Evolutionary conservation across 64 coral and sea anemone species (phyloP).

Genomic region (Orbicella faveolata): DNA sequence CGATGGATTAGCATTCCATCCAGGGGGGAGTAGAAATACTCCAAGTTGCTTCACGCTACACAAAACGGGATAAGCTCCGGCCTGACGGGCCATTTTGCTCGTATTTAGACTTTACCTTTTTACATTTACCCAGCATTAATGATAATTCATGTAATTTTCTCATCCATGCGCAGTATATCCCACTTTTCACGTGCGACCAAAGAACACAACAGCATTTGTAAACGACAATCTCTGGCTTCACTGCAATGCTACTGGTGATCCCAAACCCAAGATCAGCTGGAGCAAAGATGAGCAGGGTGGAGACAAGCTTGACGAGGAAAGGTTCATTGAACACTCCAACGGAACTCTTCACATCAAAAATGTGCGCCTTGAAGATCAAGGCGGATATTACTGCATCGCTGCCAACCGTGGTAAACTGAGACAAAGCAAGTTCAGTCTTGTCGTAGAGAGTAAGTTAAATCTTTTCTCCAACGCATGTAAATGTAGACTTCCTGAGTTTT

Average conservation of each 20-base stretch:
- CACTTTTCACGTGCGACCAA: constrained; percentile 69
- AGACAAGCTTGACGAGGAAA: constrained; percentile 55
- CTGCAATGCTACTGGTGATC: constrained; percentile 84
- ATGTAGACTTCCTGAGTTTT: no score
- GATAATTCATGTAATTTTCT: no score
- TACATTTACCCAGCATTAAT: no score
- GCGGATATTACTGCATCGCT: constrained; percentile 83
- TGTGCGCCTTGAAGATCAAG: constrained; percentile 33
- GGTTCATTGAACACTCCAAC: constrained; percentile 47
- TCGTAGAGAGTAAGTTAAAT: constrained; percentile 38
- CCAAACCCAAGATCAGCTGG: constrained; percentile 87
- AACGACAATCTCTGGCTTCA: constrained; percentile 60
- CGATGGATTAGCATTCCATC: no score
- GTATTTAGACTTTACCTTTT: no score
- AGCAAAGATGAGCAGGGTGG: constrained; percentile 31
- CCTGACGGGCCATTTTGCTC: no score
- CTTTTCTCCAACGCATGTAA: no score
- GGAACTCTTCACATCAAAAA: constrained; percentile 75
- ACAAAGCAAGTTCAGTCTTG: constrained; percentile 49
- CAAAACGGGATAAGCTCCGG: no score
- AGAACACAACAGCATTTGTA: constrained; percentile 68
- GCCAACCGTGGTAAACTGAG: constrained; percentile 48
- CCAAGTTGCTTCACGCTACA: no score
- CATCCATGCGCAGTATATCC: constrained; percentile 55
- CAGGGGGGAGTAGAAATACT: no score